These are phyloP conservation scores for Stegostoma tigrinum DNA, from an alignment of 2,113 vertebrate genomes.

Conservation along the genomic window DNA sequence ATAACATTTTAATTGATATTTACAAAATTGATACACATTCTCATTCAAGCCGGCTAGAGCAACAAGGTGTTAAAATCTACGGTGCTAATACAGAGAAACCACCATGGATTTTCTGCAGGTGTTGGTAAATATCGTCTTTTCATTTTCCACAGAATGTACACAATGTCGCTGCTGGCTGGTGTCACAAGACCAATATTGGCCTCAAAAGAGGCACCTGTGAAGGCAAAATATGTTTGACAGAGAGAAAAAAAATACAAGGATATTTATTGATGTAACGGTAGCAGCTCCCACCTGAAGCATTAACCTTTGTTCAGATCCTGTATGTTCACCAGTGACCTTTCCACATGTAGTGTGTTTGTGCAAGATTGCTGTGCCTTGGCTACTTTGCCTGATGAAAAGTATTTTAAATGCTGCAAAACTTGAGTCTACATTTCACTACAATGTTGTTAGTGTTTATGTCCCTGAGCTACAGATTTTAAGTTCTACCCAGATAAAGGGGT, in stretches of 20 bases:
- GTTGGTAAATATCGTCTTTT: neutral
- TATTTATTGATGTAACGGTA: neutral
- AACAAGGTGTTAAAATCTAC: too few relatives aligned
- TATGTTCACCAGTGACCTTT: neutral
- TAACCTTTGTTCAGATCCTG: neutral
- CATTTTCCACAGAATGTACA: neutral
- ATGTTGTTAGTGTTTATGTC: neutral
- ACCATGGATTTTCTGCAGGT: neutral
- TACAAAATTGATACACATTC: neutral
- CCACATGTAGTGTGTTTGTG: neutral
- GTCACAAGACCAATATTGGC: neutral
- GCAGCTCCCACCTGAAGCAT: neutral
- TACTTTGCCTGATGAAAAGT: neutral
- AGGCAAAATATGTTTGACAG: neutral
- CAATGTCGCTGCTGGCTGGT: neutral
- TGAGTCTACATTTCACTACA: neutral
- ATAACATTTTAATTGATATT: neutral
- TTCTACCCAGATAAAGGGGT: neutral
- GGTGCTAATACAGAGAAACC: neutral
- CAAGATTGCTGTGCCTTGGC: neutral
- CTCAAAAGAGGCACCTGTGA: neutral
- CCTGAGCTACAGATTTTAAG: neutral
- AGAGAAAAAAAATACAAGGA: neutral
- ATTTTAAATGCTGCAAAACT: neutral
- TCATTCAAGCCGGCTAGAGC: neutral